Conservation (phyloP, 2,888 invertebrate genomes). For the Oegoconia quadripuncta region DNA sequence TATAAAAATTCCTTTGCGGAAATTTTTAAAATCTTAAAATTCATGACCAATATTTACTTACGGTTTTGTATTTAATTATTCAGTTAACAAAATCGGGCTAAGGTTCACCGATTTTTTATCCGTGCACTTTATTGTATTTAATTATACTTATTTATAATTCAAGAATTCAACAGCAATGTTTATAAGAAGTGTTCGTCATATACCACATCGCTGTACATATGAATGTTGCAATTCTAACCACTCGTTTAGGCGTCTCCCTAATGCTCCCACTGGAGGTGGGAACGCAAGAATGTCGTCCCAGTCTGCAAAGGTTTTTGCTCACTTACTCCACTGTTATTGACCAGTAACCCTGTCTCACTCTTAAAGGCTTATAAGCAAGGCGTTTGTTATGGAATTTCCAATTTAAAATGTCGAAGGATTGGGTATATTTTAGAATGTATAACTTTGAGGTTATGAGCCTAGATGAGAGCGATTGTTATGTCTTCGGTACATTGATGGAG, state of each 20-base stretch:
- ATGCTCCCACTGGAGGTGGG: conserved; percentile 41
- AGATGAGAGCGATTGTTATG: background rate
- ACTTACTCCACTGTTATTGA: conserved; percentile 57
- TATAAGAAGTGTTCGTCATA: background rate
- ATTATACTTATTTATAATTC: too few species aligned
- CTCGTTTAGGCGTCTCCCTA: conserved; percentile 47
- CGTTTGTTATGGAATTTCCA: conserved; percentile 1
- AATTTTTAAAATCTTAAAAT: too few species aligned
- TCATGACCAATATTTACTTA: too few species aligned
- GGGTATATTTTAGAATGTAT: background rate
- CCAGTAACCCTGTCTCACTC: conserved; percentile 27
- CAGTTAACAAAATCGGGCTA: too few species aligned
- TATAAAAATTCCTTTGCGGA: too few species aligned
- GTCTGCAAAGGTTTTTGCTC: conserved; percentile 67
- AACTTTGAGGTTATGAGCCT: background rate
- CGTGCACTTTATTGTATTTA: too few species aligned
- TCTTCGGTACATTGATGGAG: conserved; percentile 34
- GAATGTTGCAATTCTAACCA: conserved; percentile 41
- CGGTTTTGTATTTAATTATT: too few species aligned
- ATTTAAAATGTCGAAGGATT: background rate
- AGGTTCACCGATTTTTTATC: too few species aligned
- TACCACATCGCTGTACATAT: conserved; percentile 1
- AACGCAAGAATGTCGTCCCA: conserved; percentile 58
- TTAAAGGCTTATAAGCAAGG: conserved; percentile 17
- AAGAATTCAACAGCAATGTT: background rate